Conservation (phyloP, 2,888 invertebrate species). For the Lumbricus terrestris region DNA sequence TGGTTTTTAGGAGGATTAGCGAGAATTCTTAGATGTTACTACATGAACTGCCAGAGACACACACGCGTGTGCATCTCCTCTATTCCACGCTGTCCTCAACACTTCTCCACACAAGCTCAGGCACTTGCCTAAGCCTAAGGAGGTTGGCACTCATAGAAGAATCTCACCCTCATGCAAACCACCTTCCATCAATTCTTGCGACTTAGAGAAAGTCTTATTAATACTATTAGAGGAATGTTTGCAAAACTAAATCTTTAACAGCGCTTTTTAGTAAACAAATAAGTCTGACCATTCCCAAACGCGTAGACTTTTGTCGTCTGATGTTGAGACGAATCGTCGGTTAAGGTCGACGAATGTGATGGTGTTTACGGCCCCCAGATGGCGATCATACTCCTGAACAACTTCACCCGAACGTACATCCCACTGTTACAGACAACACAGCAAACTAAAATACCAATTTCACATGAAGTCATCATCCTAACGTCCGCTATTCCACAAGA, state of each 20-base stretch:
- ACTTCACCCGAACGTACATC: slow-evolving; percentile 91
- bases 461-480: background rate
- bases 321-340: slow-evolving; percentile 93
- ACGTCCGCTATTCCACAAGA: background rate
- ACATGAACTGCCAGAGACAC: too few relatives aligned
- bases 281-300: slow-evolving; percentile 99
- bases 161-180: too few relatives aligned
- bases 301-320: slow-evolving; percentile 95
- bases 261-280: too few relatives aligned
- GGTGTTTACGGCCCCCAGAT: slow-evolving; percentile 96
- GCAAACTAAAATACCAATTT: background rate
- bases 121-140: background rate
- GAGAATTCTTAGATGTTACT: background rate
- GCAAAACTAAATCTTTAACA: too few relatives aligned
- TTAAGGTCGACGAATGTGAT: slow-evolving; percentile 99
- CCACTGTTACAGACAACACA: slow-evolving; percentile 69
- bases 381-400: slow-evolving; percentile 96
- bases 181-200: too few relatives aligned
- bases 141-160: background rate
- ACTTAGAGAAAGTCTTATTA: too few relatives aligned
- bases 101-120: background rate
- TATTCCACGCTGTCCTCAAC: too few relatives aligned
- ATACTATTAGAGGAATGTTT: too few relatives aligned
- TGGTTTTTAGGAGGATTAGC: background rate
- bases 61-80: background rate